These are phyloP conservation scores for Centropus unirufus DNA, from an alignment of 2,113 vertebrate species.

Conservation along the genomic window DNA sequence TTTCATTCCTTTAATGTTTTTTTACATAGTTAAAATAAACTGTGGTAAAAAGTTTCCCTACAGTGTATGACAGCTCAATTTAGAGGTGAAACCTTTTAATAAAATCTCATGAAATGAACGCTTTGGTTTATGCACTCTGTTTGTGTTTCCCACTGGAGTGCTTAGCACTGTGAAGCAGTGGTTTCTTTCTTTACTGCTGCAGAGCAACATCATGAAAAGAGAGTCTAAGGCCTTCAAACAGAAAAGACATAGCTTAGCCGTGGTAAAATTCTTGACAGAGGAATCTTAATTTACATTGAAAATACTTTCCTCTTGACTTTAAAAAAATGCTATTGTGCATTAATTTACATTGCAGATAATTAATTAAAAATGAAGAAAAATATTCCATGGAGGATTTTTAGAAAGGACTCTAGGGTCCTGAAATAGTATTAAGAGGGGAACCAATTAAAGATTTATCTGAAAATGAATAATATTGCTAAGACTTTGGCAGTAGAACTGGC, in stretches of 20 bases:
- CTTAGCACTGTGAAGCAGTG: constrained; percentile 69
- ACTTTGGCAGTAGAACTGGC: constrained; percentile 4
- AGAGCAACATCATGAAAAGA: constrained; percentile 55
- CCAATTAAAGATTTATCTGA: constrained; percentile 67
- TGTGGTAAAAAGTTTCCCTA: constrained; percentile 79
- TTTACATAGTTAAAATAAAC: constrained; percentile 81
- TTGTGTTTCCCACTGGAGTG: constrained; percentile 80
- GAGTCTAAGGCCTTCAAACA: constrained; percentile 55
- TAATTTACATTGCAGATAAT: constrained; percentile 77
- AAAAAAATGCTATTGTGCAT: constrained; percentile 69
- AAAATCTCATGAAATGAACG: constrained; percentile 81
- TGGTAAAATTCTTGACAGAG: constrained; percentile 62
- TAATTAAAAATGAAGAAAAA: constrained; percentile 80
- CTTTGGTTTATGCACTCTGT: constrained; percentile 79
- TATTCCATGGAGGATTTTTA: constrained; percentile 70
- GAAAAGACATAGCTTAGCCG: constrained; percentile 60
- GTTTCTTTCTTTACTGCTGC: constrained; percentile 70
- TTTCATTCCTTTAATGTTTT: constrained; percentile 75
- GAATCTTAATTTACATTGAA: constrained; percentile 71
- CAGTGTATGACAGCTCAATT: constrained; percentile 79
- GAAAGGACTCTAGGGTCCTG: constrained; percentile 62
- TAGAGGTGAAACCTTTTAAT: constrained; percentile 86
- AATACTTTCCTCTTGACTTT: constrained; percentile 69
- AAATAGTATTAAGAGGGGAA: constrained; percentile 57
- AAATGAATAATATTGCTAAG: constrained; percentile 45